phyloP scores from a whole-genome alignment of 1,140 invertebrate species.

The Popillia japonica region DNA sequence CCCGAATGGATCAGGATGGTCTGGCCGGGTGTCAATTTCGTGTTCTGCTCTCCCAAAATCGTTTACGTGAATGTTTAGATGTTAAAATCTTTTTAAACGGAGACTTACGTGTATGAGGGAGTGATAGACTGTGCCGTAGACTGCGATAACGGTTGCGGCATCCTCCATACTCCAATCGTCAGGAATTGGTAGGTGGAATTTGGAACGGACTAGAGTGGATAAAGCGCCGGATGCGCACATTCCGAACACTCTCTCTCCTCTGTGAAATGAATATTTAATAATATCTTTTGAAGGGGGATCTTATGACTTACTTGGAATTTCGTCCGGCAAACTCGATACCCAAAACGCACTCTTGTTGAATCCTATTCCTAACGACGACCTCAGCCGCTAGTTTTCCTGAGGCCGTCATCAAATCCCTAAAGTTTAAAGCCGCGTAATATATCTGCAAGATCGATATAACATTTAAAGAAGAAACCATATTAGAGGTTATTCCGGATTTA shows the following conservation, averaged over 20 bases:
- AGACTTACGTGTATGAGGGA: not conserved
- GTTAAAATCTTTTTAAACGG: not conserved
- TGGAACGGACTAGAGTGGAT: constrained; percentile 67
- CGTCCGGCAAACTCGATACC: constrained; percentile 77
- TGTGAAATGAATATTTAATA: constrained; percentile 45
- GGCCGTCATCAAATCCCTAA: constrained; percentile 70
- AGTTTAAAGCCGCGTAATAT: constrained; percentile 76
- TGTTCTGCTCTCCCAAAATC: not conserved
- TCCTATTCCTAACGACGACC: constrained; percentile 64
- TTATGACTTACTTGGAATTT: constrained; percentile 47
- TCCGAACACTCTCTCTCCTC: constrained; percentile 75
- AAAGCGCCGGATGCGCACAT: constrained; percentile 68
- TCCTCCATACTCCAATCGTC: constrained; percentile 84
- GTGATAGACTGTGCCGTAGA: not conserved
- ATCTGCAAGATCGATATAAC: constrained; percentile 58
- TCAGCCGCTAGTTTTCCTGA: constrained; percentile 76
- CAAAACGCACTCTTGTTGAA: constrained; percentile 63
- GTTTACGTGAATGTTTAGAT: constrained; percentile 2
- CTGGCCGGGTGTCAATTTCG: not conserved
- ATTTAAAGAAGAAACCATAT: not conserved
- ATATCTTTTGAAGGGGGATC: no score
- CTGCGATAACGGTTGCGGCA: constrained; percentile 61
- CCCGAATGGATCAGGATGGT: constrained; percentile 77
- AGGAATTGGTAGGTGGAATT: constrained; percentile 80
- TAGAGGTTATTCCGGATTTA: not conserved